Base-by-base conservation (phyloP, 1,140 invertebrate genomes). In the Panagrolaimus sp. region DNA sequence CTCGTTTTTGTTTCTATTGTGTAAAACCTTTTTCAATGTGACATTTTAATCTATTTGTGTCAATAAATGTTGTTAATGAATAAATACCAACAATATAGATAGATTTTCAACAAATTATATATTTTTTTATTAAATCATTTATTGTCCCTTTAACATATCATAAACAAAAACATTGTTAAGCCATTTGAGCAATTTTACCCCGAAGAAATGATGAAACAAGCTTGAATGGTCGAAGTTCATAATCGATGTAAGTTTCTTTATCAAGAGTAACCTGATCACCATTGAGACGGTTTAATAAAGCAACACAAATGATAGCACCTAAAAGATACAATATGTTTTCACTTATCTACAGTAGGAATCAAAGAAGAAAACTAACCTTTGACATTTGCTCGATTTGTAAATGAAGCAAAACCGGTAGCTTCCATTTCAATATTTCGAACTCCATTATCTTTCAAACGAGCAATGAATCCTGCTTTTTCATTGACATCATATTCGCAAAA, bases 371-470 rank as follows among this genome's bases (percentile, higher is more conserved):
- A n/a, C 65, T 3, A 47, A 55, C 15, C 28, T 21, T 71, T 52
- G 24, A 38, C 12, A 63, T 43, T 91, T n/a, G 94, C 93, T 81
- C 92, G 90, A 83, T 94, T 90, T 12, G 93, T 96, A 24, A 97
- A 87, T 0, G 93, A 92, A 0, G 93, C 91, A 83, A 98, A 97
- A 28, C 90, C 89, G 0, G 91, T 87, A 1, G 90, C 90, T 85
- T 98, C 96, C 95, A 98, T 98, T 86, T 98, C 96, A 75, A 98
- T 96, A 83, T 98, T 98, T 0, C 91, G 88, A 4, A 98, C 90
- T 1, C 91, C 92, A 24, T 88, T 84, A 21, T 90, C 87, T 47
- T 90, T 88, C 64, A 96, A 81, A 70, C 89, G 88, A 44, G 89
- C 86, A 66, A 98, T 84, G 79, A 93, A 98, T 15, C 89, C 88